Conservation (phyloP, 2,888 invertebrate species). For the Epicampocera succincta region DNA sequence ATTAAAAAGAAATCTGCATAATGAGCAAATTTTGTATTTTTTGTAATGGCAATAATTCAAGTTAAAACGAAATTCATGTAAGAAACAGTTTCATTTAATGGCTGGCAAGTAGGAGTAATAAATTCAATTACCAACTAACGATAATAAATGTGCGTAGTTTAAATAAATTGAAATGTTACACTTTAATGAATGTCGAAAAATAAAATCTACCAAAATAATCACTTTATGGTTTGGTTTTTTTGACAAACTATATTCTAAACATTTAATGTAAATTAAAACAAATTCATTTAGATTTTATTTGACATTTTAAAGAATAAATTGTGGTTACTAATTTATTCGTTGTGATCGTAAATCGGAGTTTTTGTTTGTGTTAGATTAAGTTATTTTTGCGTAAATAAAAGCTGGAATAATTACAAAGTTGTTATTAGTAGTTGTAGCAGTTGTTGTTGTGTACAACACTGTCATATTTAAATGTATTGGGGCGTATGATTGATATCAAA, state of each 20-base stretch:
- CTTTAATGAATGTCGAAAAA: background rate
- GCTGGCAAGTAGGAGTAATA: too few relatives aligned
- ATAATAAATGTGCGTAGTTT: too few relatives aligned
- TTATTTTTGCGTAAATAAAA: background rate
- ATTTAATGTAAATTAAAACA: too few relatives aligned
- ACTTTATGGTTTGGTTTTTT: conserved; percentile 6
- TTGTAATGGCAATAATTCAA: too few relatives aligned
- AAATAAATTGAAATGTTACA: background rate
- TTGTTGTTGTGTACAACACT: background rate
- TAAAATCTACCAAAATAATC: background rate
- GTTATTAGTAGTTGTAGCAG: too few relatives aligned
- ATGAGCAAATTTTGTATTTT: too few relatives aligned
- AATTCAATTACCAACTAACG: too few relatives aligned
- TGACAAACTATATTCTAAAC: background rate
- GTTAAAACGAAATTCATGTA: too few relatives aligned
- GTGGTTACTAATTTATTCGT: background rate
- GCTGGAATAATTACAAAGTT: background rate
- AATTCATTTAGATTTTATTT: background rate
- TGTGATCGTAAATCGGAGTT: background rate
- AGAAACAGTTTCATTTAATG: too few relatives aligned
- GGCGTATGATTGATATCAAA: background rate
- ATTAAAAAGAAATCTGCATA: too few relatives aligned
- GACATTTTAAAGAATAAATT: background rate
- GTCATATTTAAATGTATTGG: background rate
- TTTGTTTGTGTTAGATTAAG: background rate